Conservation (phyloP, 1,140 invertebrate genomes). For the Pseudomyrmex pallidus region DNA sequence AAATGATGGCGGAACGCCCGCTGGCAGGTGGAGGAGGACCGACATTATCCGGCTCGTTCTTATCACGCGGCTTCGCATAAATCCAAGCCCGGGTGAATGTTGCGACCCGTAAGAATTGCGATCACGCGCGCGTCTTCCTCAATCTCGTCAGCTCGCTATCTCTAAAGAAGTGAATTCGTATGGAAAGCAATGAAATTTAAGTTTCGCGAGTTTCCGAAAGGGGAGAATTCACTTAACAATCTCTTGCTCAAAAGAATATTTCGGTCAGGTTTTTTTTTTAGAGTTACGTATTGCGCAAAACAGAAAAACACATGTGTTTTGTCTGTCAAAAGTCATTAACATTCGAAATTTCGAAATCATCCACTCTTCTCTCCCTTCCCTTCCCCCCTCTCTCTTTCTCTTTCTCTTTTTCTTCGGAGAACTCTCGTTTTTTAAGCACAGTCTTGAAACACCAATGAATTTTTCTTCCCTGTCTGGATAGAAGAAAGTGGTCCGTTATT, state of each 20-base stretch:
- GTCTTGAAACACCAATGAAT: conserved; percentile 56
- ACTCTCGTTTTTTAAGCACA: neutral
- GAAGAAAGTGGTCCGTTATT: conserved; percentile 61
- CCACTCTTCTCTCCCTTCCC: neutral
- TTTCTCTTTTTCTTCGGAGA: too few species aligned
- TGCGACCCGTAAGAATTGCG: conserved; percentile 31
- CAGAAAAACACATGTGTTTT: neutral
- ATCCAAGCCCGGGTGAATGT: conserved; percentile 67
- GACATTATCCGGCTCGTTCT: conserved; percentile 71
- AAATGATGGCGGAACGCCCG: conserved; percentile 68
- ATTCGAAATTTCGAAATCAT: neutral
- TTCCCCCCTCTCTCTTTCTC: too few species aligned
- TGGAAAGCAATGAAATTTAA: neutral
- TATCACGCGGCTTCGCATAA: conserved; percentile 70
- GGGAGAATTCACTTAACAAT: neutral
- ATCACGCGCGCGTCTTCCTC: conserved; percentile 47
- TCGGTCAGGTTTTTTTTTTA: neutral
- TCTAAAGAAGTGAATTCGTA: neutral
- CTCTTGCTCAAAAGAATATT: neutral
- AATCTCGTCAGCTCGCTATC: neutral
- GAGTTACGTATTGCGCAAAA: neutral
- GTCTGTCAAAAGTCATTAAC: neutral
- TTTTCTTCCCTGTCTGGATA: conserved; percentile 46
- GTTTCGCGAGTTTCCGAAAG: neutral
- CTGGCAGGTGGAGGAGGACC: conserved; percentile 70